Percentiles rank a stretch among this genome's conserved stretches.
Evolutionary conservation across 1,140 invertebrate genomes (phyloP).

Genomic region (Chironomus tepperi): DNA sequence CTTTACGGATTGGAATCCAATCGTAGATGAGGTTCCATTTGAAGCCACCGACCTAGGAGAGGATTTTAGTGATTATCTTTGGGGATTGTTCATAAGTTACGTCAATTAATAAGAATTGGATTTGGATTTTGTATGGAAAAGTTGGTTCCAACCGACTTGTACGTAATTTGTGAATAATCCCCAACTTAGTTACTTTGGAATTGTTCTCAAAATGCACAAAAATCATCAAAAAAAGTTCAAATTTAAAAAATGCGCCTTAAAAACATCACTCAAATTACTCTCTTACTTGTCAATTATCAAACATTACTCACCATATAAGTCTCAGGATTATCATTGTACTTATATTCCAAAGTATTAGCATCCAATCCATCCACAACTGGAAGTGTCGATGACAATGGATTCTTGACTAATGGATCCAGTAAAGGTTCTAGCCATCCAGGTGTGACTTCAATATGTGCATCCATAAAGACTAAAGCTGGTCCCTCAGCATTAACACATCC

Average conservation of each 20-base stretch:
- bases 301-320: slow-evolving; percentile 33
- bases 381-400: slow-evolving; percentile 84
- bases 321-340: slow-evolving; percentile 87
- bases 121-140: too few relatives aligned
- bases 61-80: too few relatives aligned
- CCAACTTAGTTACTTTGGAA: too few relatives aligned
- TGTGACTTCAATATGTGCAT: slow-evolving; percentile 91
- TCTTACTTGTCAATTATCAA: too few relatives aligned
- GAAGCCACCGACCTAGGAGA: slow-evolving; percentile 74
- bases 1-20: slow-evolving; percentile 72
- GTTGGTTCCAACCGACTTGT: too few relatives aligned
- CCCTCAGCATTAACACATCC: slow-evolving; percentile 75
- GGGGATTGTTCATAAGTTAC: too few relatives aligned
- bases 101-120: too few relatives aligned
- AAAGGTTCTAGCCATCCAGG: slow-evolving; percentile 93
- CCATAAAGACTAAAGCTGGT: slow-evolving; percentile 84
- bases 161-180: too few relatives aligned
- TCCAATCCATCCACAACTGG: slow-evolving; percentile 95
- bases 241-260: slow-evolving; percentile 39
- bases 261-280: too few relatives aligned
- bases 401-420: slow-evolving; percentile 77
- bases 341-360: slow-evolving; percentile 86
- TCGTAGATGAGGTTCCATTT: slow-evolving; percentile 98
- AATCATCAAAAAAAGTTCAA: too few relatives aligned
- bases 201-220: too few relatives aligned